phyloP scores from a whole-genome alignment of 2,888 invertebrate species.

The Scaptomyza polygonia region DNA sequence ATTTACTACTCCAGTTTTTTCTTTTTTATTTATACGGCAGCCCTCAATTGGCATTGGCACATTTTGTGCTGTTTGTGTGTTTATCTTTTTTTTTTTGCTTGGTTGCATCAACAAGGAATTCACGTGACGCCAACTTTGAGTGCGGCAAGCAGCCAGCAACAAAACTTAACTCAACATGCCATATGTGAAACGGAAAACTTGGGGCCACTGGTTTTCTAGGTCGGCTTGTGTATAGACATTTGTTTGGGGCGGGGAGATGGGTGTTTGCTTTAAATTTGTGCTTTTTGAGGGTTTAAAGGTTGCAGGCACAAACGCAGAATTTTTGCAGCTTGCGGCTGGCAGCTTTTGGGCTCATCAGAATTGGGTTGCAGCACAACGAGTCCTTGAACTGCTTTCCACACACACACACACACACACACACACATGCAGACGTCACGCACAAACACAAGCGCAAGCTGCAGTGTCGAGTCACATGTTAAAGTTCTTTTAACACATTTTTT shows the following conservation, averaged over 20 bases:
- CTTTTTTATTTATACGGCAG: conserved; percentile 1
- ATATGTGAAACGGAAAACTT: conserved; percentile 24
- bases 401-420: conserved; percentile 18
- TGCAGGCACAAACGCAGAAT: conserved; percentile 29
- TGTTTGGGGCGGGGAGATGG: too few species aligned
- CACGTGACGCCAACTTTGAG: conserved; percentile 71
- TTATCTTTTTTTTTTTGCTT: conserved; percentile 53
- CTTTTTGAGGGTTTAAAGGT: conserved; percentile 70
- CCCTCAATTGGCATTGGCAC: conserved; percentile 63
- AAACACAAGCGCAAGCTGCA: neutral
- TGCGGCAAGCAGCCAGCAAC: conserved; percentile 8
- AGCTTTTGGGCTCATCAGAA: conserved; percentile 16
- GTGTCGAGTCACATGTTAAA: conserved; percentile 49
- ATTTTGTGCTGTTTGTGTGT: conserved; percentile 49
- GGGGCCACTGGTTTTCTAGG: conserved; percentile 60
- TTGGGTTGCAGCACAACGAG: conserved; percentile 63
- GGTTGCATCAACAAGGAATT: conserved; percentile 64
- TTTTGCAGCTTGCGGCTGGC: conserved; percentile 24
- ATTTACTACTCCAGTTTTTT: neutral
- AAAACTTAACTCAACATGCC: conserved; percentile 30
- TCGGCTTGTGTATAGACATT: conserved; percentile 49
- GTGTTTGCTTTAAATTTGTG: conserved; percentile 16
- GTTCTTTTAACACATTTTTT: conserved; percentile 5
- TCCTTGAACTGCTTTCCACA: conserved; percentile 57
- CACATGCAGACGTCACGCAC: conserved; percentile 7